Evolutionary conservation across 2,797 vertebrate species (phyloP), one percentile per base, ranked within the genome.

Genomic region (Typhlichthys subterraneus): DNA sequence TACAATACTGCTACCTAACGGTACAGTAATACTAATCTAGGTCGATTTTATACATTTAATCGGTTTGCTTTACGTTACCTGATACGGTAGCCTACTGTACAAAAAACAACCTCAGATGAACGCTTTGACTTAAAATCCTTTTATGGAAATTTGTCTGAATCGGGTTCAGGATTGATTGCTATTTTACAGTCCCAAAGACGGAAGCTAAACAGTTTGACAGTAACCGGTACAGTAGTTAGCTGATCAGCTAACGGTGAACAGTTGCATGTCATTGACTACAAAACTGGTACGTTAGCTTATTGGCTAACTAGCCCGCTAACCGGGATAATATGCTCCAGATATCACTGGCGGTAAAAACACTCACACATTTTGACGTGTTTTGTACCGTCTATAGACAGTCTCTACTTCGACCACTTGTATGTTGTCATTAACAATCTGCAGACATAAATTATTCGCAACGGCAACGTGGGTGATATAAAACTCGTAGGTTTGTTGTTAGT

Each of bases 401-500:
- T 50, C n/a, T 50, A 45, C 12, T 15, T 2, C 56, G n/a, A 12
- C 2, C 9, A 45, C 51, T 33, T 59, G 0, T 6, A 46, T 31
- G 12, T 0, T 2, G 38, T 8, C 12, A 2, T 0, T 1, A 49
- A 1, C 5, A 9, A 2, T 50, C 12, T 45, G 19, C 1, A 65
- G 2, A 50, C 42, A 4, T 59, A 47, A 0, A 12, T 14, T 10
- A 42, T 6, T 10, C 51, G 3, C 17, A 48, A 1, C 66, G 63
- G 84, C 59, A 81, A 83, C 76, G 45, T 9, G 76, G 59, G 4
- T 29, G 23, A 29, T 29, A 29, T 29, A 29, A 29, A 29, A 29
- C 4, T 57, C 49, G 72, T 75, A 49, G 69, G 57, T 79, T 87
- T 88, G 84, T 88, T 90, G 69, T 88, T 88, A 59, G 80, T 77